Base-by-base conservation (phyloP, 2,888 invertebrate genomes). In the Listrodromus nycthemerus region DNA sequence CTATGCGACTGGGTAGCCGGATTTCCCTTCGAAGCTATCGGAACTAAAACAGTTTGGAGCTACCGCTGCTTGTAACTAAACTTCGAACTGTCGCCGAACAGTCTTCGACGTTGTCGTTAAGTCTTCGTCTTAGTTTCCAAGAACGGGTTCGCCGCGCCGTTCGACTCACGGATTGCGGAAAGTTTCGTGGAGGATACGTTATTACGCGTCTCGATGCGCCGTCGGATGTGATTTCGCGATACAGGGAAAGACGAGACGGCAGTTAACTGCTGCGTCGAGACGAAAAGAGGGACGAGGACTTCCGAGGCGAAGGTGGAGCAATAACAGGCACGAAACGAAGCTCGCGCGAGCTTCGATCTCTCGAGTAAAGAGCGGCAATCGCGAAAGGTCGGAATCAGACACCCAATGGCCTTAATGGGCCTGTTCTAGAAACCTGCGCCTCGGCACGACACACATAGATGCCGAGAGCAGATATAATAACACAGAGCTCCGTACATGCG, bases 401-500 rank as follows among this genome's bases (percentile, higher is more conserved):
- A 82, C 67, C 80, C 84, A 85, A 84, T 82, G 82, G 79, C 84
- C 76, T 79, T 84, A 85, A 85, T 85, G 84, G 85, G 82, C 74
- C 69, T 77, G 84, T 82, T 83, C 85, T 82, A 84, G 84, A 85
- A 85, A 85, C 79, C 76, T 67, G 76, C 16, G 79, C 73, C 79
- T 69, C 81, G 76, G 69, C 67, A 61, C 78, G 81, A 81, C 81
- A 84, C 77, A 79, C 71, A 84, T 76, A 84, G 79, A 83, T 79
- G 71, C 78, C 37, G 65, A 45, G 37, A 67, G 74, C 74, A 80
- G 77, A 80, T 83, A 84, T 75, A 74, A 82, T 73, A 79, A 79
- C 65, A 71, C 58, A 33, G 63, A 45, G 41, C 48, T 52, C 65
- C 73, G 79, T 73, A 50, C 37, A 52, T 63, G 69, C 37, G 27